These are phyloP conservation scores for human DNA, from an alignment of 2,113 vertebrate genomes.

Conservation along the genomic window GRCh38 chr13:107190001-107190500, in stretches of 20 bases:
- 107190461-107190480: background rate
- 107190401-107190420: slow-evolving; percentile 60
- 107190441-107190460: slow-evolving; percentile 18
- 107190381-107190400: background rate
- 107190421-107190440: slow-evolving; percentile 26
- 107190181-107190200: slow-evolving; percentile 34
- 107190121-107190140: slow-evolving; percentile 57
- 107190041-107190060: background rate
- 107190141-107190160: background rate
- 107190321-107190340: slow-evolving; percentile 61
- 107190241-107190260: slow-evolving; percentile 67
- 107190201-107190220: slow-evolving; percentile 59
- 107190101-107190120: background rate
- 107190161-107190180: slow-evolving; percentile 59
- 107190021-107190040: background rate
- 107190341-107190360: background rate
- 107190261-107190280: slow-evolving; percentile 44
- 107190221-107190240: slow-evolving; percentile 63
- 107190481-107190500: slow-evolving; percentile 9
- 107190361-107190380: background rate
- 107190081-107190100: background rate
- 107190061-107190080: background rate
- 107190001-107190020: background rate
- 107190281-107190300: slow-evolving; percentile 65
- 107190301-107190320: slow-evolving; percentile 64